Base-by-base conservation (phyloP, 2,888 invertebrate species). In the Diachrysia chrysitis region DNA sequence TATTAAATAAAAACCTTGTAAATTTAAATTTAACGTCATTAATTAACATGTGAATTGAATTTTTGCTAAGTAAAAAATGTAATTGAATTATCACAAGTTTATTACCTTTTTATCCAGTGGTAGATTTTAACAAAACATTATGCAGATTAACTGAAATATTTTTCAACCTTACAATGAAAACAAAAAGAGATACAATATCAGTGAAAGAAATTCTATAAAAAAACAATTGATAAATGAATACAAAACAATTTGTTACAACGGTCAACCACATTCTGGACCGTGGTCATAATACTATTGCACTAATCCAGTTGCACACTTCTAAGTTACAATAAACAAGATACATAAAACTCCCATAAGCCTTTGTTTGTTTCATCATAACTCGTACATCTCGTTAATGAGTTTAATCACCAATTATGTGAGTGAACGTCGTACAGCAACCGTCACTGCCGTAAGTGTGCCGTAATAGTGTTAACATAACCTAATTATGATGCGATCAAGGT, bases 331-430 rank as follows among this genome's bases (percentile, higher is more conserved):
- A 16, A 3, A 37, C 2, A 37, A 37, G 14, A 37, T 14, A 37
- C 6, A n/a, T n/a, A n/a, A 42, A 42, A n/a, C 6, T n/a, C n/a
- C 16, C 2, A 5, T 0, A 42, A n/a, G n/a, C n/a, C 48, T 56
- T 14, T n/a, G 10, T 25, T 17, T 56, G 9, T 21, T 12, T 35
- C 32, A 58, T 66, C 63, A 69, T 62, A 55, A 32, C 56, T 54
- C 57, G 59, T 23, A 51, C 12, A 42, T 42, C 29, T n/a, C 16
- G 48, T 59, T 63, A 64, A 71, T 78, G 37, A 64, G 32, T 58
- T 81, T 72, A 69, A 16, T 53, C 17, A 37, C 35, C 65, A 81
- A 78, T 79, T 73, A 81, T 65, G 61, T 58, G 63, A 69, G 69
- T 59, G 66, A 72, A 53, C 68, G n/a, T n/a, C 57, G 23, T 25